These are phyloP conservation scores for Drosophila nigromelanica DNA, from an alignment of 1,140 invertebrate genomes.

Conservation along the genomic window DNA sequence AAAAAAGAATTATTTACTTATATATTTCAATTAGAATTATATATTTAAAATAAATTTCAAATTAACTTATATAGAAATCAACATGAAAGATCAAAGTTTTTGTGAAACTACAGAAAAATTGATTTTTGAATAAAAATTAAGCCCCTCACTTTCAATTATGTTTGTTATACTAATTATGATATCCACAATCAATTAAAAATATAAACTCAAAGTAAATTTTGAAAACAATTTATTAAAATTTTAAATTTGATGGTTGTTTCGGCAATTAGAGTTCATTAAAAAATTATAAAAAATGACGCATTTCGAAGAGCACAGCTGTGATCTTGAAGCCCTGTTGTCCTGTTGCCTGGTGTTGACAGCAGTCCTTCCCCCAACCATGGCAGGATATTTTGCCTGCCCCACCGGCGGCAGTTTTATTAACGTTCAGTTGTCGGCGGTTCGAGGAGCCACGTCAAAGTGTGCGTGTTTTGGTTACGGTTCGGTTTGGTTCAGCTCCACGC, in stretches of 20 bases:
- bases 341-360: not conserved
- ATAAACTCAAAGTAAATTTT: no score
- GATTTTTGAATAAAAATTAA: no score
- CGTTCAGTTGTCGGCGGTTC: constrained; percentile 36
- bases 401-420: constrained; percentile 15
- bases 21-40: no score
- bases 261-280: not conserved
- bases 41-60: no score
- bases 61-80: no score
- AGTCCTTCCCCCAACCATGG: not conserved
- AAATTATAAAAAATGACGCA: not conserved
- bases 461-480: constrained; percentile 40
- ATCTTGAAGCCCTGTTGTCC: not conserved
- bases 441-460: constrained; percentile 25
- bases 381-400: not conserved
- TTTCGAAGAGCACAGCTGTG: not conserved
- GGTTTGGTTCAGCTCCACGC: not conserved
- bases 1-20: no score
- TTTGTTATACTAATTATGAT: no score
- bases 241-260: not conserved
- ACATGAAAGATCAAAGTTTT: no score
- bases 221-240: no score
- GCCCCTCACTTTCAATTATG: no score
- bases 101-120: no score
- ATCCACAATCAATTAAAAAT: no score